These are phyloP conservation scores for Andrena praecox DNA, from an alignment of 2,888 invertebrate species.

Conservation along the genomic window DNA sequence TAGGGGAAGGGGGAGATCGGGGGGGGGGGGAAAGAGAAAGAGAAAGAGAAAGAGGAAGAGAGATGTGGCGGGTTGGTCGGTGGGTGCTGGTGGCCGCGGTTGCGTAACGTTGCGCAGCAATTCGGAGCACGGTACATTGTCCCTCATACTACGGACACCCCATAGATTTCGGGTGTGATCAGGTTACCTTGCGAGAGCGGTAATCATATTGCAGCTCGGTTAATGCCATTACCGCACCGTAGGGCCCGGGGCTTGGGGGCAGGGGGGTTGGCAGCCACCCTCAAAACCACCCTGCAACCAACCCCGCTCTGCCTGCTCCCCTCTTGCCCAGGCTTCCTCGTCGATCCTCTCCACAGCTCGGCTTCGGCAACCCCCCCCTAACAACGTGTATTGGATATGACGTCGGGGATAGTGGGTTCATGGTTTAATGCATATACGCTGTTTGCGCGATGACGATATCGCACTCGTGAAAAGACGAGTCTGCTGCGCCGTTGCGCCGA, in stretches of 20 bases:
- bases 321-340: constrained; percentile 25
- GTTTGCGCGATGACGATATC: constrained; percentile 75
- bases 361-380: constrained; percentile 65
- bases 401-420: constrained; percentile 82
- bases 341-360: constrained; percentile 40
- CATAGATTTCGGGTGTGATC: constrained; percentile 83
- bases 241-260: constrained; percentile 63
- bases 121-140: constrained; percentile 66
- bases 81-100: constrained; percentile 62
- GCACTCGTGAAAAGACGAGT: constrained; percentile 70
- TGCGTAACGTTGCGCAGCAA: constrained; percentile 76
- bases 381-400: constrained; percentile 83
- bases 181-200: constrained; percentile 84
- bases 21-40: constrained; percentile 35
- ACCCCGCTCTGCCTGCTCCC: constrained; percentile 44
- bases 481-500: constrained; percentile 17
- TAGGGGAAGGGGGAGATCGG: constrained; percentile 23
- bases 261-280: constrained; percentile 76
- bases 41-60: constrained; percentile 1
- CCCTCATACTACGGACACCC: constrained; percentile 70
- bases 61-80: constrained; percentile 34
- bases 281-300: constrained; percentile 67
- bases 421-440: constrained; percentile 82
- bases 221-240: constrained; percentile 84
- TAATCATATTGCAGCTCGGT: constrained; percentile 85